Conservation (phyloP, 2,113 vertebrate genomes). For the Pampusana beccarii region DNA sequence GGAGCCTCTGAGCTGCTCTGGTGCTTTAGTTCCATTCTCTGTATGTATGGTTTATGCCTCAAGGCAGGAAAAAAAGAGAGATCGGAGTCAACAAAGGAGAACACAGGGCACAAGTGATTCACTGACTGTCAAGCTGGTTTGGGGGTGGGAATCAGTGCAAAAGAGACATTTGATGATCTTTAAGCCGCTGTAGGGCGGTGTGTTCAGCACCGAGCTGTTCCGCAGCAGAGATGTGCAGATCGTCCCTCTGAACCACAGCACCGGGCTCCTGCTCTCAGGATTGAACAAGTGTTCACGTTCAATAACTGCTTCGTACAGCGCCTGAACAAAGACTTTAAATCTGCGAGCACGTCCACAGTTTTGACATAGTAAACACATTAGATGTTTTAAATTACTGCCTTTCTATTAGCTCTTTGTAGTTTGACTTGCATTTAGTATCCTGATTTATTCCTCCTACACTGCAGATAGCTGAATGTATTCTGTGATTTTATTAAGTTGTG, state of each 20-base stretch:
- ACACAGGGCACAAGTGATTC: neutral
- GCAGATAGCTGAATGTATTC: neutral
- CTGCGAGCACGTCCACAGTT: neutral
- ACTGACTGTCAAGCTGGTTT: neutral
- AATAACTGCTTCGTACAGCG: neutral
- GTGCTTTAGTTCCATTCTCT: neutral
- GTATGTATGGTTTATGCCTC: neutral
- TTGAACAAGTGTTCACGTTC: neutral
- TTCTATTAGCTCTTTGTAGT: neutral
- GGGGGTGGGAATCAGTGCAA: neutral
- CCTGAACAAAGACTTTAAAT: neutral
- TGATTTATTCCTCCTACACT: conserved; percentile 20
- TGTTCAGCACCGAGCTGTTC: neutral
- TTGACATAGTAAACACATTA: neutral
- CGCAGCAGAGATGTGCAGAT: neutral
- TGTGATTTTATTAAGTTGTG: neutral
- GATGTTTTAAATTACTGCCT: neutral
- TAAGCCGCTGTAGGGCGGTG: neutral
- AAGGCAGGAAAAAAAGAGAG: neutral
- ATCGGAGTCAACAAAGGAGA: rapidly evolving
- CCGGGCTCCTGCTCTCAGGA: neutral
- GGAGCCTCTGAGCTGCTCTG: neutral
- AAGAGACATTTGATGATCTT: neutral
- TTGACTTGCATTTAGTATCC: neutral
- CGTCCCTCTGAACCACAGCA: neutral